Evolutionary conservation across 2,797 vertebrate genomes (phyloP), one percentile per base, ranked within the genome.

Genomic region (Micrastur ruficollis): DNA sequence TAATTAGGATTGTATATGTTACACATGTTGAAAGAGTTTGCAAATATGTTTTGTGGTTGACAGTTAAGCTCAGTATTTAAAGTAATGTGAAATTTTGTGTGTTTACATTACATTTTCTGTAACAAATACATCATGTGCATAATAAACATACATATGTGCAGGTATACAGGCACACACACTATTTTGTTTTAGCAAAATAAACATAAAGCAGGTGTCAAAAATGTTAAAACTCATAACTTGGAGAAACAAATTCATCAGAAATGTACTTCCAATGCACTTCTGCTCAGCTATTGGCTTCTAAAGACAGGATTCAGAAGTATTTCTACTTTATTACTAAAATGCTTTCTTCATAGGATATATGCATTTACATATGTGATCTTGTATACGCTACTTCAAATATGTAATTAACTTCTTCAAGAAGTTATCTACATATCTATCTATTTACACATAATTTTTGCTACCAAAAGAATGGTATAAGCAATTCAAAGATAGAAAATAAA

Each of bases 11-110:
- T 95, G 90, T 94, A 23, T 96, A 95, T 44, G 70, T 84, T 96
- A 96, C 93, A 94, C 95, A 95, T 90, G 91, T 94, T 94, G 91
- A 95, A 95, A 89, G 82, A 91, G 90, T 90, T 95, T 93, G 94
- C 90, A 92, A 86, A 90, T 75, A 94, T 92, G 93, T 95, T 94
- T 87, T 93, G 94, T 89, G 95, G 95, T 90, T 96, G 92, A 91
- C 86, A 93, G 93, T 85, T 87, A 92, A 92, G 90, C 90, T 95
- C 92, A 27, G 81, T 80, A 82, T 94, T 96, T 96, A 46, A 95
- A 95, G 94, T 68, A 93, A 95, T 66, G 61, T 75, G 88, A 97
- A 81, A 92, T 92, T 92, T 92, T 59, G 74, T 84, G 40, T 93
- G 91, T 95, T 96, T 95, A 92, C 83, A 78, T 76, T 82, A 32